phyloP scores from a whole-genome alignment of 2,888 invertebrate species.

The Xestia rhomboidea region DNA sequence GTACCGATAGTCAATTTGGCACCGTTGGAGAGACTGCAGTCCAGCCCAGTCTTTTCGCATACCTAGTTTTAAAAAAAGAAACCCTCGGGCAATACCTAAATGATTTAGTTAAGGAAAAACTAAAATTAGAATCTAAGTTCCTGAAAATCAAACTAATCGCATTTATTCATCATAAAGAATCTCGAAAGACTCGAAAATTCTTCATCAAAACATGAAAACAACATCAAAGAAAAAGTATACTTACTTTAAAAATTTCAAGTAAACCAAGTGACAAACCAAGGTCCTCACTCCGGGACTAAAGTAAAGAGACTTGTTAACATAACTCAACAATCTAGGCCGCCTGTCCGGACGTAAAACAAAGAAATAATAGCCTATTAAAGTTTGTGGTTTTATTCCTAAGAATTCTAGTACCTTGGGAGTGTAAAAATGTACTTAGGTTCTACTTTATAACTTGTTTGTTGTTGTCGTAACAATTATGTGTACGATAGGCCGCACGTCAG shows the following conservation, averaged over 20 bases:
- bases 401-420: slow-evolving; percentile 8
- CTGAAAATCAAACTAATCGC: not conserved
- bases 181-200: not conserved
- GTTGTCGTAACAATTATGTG: slow-evolving; percentile 1
- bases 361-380: slow-evolving; percentile 64
- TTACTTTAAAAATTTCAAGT: slow-evolving; percentile 38
- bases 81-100: not conserved
- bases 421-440: slow-evolving; percentile 28
- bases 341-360: slow-evolving; percentile 51
- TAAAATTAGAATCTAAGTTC: not conserved
- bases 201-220: slow-evolving; percentile 21
- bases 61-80: not conserved
- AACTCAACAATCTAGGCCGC: slow-evolving; percentile 61
- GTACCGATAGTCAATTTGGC: too few species aligned
- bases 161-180: not conserved
- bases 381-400: slow-evolving; percentile 41
- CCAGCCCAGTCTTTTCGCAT: too few species aligned
- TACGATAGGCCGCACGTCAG: not conserved
- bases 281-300: slow-evolving; percentile 50
- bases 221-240: slow-evolving; percentile 34
- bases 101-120: not conserved
- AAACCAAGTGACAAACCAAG: slow-evolving; percentile 41
- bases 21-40: too few species aligned
- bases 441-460: slow-evolving; percentile 25
- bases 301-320: slow-evolving; percentile 70